Evolutionary conservation across 2,797 vertebrate species (phyloP).

Genomic region (Enteromius viviparus): DNA sequence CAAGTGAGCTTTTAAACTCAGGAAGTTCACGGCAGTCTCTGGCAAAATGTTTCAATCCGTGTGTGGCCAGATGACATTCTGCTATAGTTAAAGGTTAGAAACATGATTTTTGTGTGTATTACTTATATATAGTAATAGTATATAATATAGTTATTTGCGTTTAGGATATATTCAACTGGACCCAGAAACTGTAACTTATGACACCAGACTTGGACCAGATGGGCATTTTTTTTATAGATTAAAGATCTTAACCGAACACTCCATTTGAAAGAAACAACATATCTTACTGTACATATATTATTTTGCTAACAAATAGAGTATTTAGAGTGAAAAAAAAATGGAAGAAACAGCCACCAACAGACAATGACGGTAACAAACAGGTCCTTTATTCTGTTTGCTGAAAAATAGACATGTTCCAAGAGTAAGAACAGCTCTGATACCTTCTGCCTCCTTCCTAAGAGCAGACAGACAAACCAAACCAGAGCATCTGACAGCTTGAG

Average conservation of each 20-base stretch:
- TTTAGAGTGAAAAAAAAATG: not conserved
- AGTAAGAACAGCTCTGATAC: constrained; percentile 54
- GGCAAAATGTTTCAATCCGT: no score
- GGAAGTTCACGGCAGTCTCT: no score
- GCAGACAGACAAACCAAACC: not conserved
- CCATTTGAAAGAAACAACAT: not conserved
- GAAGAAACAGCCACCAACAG: constrained; percentile 10
- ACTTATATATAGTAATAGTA: no score
- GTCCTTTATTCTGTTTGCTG: constrained; percentile 69
- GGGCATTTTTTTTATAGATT: not conserved
- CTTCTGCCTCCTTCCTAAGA: constrained; percentile 31
- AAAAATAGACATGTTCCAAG: constrained; percentile 70
- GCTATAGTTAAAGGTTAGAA: not conserved
- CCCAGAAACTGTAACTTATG: not conserved
- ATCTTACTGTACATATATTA: not conserved
- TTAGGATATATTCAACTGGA: not conserved
- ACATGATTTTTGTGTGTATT: not conserved
- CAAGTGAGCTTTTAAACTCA: not conserved
- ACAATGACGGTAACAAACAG: constrained; percentile 42
- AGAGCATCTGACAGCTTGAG: constrained; percentile 4
- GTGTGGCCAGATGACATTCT: not conserved
- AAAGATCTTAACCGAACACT: not conserved
- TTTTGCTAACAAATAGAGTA: not conserved
- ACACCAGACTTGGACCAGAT: not conserved
- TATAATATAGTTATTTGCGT: no score